Conservation (phyloP, 1,140 invertebrate genomes). For the Spodoptera frugiperda region DNA sequence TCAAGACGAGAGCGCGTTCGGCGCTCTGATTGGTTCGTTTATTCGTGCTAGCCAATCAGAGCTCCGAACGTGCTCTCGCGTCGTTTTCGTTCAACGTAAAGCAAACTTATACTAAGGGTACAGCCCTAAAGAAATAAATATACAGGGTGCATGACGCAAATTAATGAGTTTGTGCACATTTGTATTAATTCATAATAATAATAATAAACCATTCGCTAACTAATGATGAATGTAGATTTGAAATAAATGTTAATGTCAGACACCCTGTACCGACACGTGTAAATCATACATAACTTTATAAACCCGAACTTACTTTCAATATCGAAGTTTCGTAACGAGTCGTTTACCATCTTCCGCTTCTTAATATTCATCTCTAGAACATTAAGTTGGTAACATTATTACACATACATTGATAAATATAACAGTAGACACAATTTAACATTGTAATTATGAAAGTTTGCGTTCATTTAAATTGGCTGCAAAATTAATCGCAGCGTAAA, state of each 20-base stretch:
- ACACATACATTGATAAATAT: conserved; percentile 1
- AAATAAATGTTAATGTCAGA: neutral
- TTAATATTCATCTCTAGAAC: conserved; percentile 42
- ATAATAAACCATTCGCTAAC: no score
- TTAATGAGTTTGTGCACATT: no score
- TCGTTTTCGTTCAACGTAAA: no score
- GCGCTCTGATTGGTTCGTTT: no score
- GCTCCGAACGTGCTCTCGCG: no score
- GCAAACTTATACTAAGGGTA: no score
- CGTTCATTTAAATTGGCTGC: no score
- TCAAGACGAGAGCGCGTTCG: no score
- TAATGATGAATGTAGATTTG: no score
- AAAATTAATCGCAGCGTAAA: neutral
- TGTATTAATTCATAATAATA: no score
- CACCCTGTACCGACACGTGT: conserved; percentile 11
- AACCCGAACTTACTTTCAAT: conserved; percentile 60
- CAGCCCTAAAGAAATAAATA: neutral
- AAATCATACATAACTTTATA: conserved; percentile 31
- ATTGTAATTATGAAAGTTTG: no score
- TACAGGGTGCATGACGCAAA: conserved; percentile 5
- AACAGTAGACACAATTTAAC: neutral
- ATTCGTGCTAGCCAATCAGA: no score
- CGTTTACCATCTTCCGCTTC: conserved; percentile 42
- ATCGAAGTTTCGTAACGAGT: conserved; percentile 57
- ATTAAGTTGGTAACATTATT: conserved; percentile 37